These are phyloP conservation scores for Eristalinus sepulchralis DNA, from an alignment of 2,888 invertebrate genomes.

Conservation along the genomic window DNA sequence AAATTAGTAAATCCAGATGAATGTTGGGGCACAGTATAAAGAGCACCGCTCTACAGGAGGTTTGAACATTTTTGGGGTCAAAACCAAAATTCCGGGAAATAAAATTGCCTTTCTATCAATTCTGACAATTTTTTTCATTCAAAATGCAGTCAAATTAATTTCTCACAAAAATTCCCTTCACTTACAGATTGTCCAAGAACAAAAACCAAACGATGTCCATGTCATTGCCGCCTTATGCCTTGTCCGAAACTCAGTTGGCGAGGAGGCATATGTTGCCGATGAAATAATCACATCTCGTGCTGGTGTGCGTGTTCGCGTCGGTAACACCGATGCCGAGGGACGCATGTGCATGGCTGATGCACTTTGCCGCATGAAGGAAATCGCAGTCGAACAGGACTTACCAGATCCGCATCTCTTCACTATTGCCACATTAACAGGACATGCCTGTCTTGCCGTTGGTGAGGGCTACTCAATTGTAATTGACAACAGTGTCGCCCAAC, in stretches of 20 bases:
- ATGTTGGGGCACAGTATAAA: too few species aligned
- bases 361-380: constrained; percentile 86
- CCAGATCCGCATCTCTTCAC: constrained; percentile 93
- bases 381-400: constrained; percentile 84
- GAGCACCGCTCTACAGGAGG: too few species aligned
- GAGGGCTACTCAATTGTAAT: constrained; percentile 88
- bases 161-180: neutral
- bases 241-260: constrained; percentile 95
- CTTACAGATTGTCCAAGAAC: constrained; percentile 76
- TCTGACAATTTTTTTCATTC: too few species aligned
- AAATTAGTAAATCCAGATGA: too few species aligned
- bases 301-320: constrained; percentile 91
- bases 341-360: constrained; percentile 96
- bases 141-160: neutral
- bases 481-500: constrained; percentile 89
- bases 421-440: constrained; percentile 94
- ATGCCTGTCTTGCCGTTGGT: constrained; percentile 87
- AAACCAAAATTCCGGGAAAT: too few species aligned
- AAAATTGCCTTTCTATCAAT: too few species aligned
- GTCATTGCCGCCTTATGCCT: constrained; percentile 92
- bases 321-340: constrained; percentile 98
- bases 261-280: constrained; percentile 93
- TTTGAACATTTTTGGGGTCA: too few species aligned
- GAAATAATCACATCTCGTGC: constrained; percentile 92
- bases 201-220: constrained; percentile 86